Conservation (phyloP, 2,888 invertebrate species). For the Habroteleia sp. region DNA sequence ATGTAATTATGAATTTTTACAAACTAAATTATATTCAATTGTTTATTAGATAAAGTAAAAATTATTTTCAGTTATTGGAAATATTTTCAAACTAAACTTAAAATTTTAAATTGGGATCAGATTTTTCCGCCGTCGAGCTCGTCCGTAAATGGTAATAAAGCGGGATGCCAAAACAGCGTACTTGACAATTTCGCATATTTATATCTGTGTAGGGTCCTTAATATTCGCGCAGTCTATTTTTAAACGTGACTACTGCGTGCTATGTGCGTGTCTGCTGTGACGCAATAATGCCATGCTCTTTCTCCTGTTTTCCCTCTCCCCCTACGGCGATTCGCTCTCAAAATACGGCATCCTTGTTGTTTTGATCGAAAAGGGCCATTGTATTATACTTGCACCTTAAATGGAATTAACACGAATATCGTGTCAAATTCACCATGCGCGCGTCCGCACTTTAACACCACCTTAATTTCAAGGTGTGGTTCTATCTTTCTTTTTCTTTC, state of each 20-base stretch:
- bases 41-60: too few species aligned
- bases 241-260: slow-evolving; percentile 76
- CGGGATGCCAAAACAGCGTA: slow-evolving; percentile 36
- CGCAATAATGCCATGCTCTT: slow-evolving; percentile 78
- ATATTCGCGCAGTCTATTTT: slow-evolving; percentile 78
- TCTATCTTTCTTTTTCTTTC: slow-evolving; percentile 3
- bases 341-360: slow-evolving; percentile 61
- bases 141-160: slow-evolving; percentile 56
- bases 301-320: slow-evolving; percentile 67
- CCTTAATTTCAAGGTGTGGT: slow-evolving; percentile 37
- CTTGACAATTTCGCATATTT: slow-evolving; percentile 50
- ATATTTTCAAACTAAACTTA: too few species aligned
- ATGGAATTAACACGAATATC: slow-evolving; percentile 70
- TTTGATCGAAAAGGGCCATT: slow-evolving; percentile 66
- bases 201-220: slow-evolving; percentile 71
- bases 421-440: slow-evolving; percentile 63
- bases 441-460: slow-evolving; percentile 35
- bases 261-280: slow-evolving; percentile 75
- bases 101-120: slow-evolving; percentile 2
- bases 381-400: slow-evolving; percentile 67
- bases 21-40: too few species aligned
- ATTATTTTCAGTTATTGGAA: too few species aligned
- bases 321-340: slow-evolving; percentile 38
- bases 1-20: too few species aligned
- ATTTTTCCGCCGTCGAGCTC: background rate